Conservation (phyloP, 2,113 vertebrate species). For the Sorex araneus region DNA sequence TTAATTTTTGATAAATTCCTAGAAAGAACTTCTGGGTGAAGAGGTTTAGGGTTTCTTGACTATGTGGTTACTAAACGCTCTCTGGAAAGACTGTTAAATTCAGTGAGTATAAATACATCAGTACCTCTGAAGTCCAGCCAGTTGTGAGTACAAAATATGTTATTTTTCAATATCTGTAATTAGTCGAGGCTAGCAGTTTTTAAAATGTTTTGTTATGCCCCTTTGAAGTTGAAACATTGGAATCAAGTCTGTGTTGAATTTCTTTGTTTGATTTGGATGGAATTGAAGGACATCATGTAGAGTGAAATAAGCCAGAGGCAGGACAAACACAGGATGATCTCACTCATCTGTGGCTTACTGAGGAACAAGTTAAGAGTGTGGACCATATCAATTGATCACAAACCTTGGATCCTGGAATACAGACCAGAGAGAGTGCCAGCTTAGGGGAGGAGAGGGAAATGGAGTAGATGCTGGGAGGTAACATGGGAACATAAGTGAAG, state of each 20-base stretch:
- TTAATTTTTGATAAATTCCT: slow-evolving; percentile 20
- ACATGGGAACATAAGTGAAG: no score
- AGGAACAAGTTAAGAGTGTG: no score
- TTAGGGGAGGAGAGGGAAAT: no score
- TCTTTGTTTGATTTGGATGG: slow-evolving; percentile 5
- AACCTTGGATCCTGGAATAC: no score
- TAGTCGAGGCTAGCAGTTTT: not conserved
- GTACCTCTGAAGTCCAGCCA: not conserved
- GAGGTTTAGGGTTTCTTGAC: not conserved
- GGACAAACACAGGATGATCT: no score
- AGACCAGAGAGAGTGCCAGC: no score
- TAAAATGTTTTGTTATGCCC: not conserved
- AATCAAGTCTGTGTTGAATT: slow-evolving; percentile 1
- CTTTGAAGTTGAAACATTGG: slow-evolving; percentile 1
- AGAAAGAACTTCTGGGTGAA: not conserved
- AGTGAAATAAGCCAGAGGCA: no score
- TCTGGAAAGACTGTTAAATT: not conserved
- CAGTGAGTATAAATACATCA: not conserved
- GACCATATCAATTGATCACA: no score
- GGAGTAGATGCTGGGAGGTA: no score
- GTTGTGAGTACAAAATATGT: not conserved
- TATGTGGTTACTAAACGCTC: not conserved
- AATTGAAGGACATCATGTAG: no score
- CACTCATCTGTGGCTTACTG: no score
- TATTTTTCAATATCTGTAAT: not conserved